Evolutionary conservation across 2,888 invertebrate species (phyloP).

Genomic region (Noctuana brunneofusca): DNA sequence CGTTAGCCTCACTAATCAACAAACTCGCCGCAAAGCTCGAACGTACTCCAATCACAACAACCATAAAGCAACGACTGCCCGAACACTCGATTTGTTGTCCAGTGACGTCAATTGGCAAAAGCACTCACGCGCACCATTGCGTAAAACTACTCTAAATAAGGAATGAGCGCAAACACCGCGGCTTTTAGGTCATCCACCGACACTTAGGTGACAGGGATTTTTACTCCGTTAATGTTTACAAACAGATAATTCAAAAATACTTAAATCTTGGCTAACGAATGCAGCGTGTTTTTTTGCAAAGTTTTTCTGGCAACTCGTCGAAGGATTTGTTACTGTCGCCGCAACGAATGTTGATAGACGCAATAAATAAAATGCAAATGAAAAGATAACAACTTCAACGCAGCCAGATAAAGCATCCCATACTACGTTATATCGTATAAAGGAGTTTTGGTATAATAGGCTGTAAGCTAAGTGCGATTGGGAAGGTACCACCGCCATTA

Average conservation of each 20-base stretch:
- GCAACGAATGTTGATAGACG: conserved; percentile 13
- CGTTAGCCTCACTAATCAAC: conserved; percentile 8
- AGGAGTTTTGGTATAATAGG: no score
- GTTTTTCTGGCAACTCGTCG: conserved; percentile 25
- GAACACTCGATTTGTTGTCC: conserved; percentile 44
- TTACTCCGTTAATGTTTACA: conserved; percentile 26
- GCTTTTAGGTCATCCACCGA: conserved; percentile 29
- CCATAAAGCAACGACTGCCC: conserved; percentile 31
- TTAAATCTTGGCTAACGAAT: not conserved
- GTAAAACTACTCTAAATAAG: conserved; percentile 42
- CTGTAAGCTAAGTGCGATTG: not conserved
- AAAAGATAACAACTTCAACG: not conserved
- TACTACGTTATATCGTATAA: not conserved
- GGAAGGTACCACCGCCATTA: not conserved
- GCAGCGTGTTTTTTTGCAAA: conserved; percentile 14
- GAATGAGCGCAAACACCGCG: conserved; percentile 24
- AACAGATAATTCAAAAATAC: conserved; percentile 26
- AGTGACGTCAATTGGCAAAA: conserved; percentile 50
- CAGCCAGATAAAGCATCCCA: conserved; percentile 9
- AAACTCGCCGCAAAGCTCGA: conserved; percentile 1
- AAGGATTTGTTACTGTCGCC: conserved; percentile 18
- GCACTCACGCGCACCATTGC: conserved; percentile 34
- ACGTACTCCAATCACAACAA: conserved; percentile 39
- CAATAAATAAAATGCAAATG: conserved; percentile 6
- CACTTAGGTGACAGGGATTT: conserved; percentile 9